Evolutionary conservation across 2,888 invertebrate genomes (phyloP).

Genomic region (Parascotia fuliginaria): DNA sequence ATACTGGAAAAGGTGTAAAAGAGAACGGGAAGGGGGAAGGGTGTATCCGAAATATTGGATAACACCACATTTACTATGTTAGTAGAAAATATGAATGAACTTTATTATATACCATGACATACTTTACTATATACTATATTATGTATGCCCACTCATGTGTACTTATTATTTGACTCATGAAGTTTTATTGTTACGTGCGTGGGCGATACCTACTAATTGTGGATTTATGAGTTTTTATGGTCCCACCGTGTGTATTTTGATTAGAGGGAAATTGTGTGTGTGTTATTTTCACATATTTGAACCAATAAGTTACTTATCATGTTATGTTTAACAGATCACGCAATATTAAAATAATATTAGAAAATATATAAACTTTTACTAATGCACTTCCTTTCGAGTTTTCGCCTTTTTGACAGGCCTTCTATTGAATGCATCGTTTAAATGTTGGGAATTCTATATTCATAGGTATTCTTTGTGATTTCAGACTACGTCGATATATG

Average conservation of each 20-base stretch:
- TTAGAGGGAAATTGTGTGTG: conserved; percentile 24
- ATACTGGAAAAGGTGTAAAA: too few relatives aligned
- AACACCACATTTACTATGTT: too few relatives aligned
- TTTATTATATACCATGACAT: not conserved
- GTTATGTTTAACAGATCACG: conserved; percentile 11
- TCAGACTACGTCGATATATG: too few relatives aligned
- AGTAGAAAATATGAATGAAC: not conserved
- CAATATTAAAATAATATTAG: not conserved
- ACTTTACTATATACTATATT: not conserved
- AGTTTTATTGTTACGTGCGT: conserved; percentile 23
- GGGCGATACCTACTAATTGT: conserved; percentile 41
- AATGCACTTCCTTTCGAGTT: too few relatives aligned
- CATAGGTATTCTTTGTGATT: too few relatives aligned
- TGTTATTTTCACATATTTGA: conserved; percentile 22
- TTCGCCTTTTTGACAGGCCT: too few relatives aligned
- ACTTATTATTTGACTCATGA: not conserved
- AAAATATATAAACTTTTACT: not conserved
- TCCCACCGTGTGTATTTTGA: conserved; percentile 19
- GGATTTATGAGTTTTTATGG: conserved; percentile 25
- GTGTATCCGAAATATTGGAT: too few relatives aligned
- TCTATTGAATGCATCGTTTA: too few relatives aligned
- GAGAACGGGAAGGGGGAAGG: too few relatives aligned
- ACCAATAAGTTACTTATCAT: conserved; percentile 15
- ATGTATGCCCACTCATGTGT: not conserved
- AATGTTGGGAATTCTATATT: too few relatives aligned